Percentiles rank a stretch among this genome's conserved stretches.
phyloP scores from a whole-genome alignment of 2,797 vertebrate species.

The Peromyscus eremicus region DNA sequence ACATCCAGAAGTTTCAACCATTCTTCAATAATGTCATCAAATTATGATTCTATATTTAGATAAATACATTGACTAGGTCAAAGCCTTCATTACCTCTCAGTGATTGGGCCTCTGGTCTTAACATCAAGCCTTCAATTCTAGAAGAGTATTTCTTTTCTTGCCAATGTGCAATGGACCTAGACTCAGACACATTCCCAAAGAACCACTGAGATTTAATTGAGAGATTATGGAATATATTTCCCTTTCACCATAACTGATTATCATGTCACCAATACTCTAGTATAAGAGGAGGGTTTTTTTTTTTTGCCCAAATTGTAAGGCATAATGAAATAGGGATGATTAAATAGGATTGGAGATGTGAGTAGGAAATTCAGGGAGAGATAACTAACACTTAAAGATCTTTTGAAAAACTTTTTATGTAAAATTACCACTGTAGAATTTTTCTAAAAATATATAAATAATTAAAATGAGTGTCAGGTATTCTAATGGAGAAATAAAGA shows the following conservation, averaged over 20 bases:
- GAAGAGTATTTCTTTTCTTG: too few species aligned
- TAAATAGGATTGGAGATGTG: neutral
- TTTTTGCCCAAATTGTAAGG: neutral
- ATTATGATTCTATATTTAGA: neutral
- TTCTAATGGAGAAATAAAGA: neutral
- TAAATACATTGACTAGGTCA: neutral
- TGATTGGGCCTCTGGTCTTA: neutral
- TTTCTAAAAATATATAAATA: neutral
- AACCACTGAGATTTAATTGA: neutral
- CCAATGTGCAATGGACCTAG: neutral
- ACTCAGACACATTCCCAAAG: neutral
- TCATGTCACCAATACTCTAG: neutral
- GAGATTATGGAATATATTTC: neutral
- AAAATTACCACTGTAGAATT: neutral
- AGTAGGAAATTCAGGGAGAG: neutral
- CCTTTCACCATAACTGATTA: neutral
- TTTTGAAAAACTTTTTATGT: neutral
- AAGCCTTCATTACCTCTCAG: neutral
- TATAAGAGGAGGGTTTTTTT: neutral
- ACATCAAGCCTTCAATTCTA: neutral
- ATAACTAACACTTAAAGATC: neutral
- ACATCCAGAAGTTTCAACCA: neutral
- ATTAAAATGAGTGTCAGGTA: neutral
- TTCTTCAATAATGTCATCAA: neutral
- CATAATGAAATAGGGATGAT: neutral